These are phyloP conservation scores for Atlantisia rogersi DNA, from an alignment of 2,113 vertebrate genomes.

Conservation along the genomic window DNA sequence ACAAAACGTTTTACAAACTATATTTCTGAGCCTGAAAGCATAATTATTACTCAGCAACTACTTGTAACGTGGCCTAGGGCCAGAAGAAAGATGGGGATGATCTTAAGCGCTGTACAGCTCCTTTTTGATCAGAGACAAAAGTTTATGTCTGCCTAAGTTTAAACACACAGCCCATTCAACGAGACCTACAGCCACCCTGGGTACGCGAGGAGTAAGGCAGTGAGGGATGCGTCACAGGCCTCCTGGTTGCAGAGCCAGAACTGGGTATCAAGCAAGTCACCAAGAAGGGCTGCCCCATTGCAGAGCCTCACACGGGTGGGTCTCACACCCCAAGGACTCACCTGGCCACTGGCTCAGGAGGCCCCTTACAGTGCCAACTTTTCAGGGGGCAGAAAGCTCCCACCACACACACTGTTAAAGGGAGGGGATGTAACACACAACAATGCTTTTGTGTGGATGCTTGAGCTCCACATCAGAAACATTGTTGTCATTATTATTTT, in stretches of 20 bases:
- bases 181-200: background rate
- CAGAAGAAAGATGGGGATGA: background rate
- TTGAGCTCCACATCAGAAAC: background rate
- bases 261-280: background rate
- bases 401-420: background rate
- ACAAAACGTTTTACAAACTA: background rate
- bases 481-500: background rate
- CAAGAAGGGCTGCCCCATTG: background rate
- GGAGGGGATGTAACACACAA: background rate
- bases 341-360: background rate
- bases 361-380: background rate
- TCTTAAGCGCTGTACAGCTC: background rate
- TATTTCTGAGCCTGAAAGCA: background rate
- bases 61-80: background rate
- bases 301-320: fast-evolving
- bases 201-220: fast-evolving
- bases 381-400: background rate
- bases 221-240: background rate
- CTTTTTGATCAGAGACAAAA: background rate
- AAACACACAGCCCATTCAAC: background rate
- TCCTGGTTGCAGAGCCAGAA: fast-evolving
- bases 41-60: background rate
- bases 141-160: background rate
- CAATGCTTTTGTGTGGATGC: background rate
- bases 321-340: background rate